Evolutionary conservation across 2,113 vertebrate genomes (phyloP).

Genomic region (Mustelus asterias): DNA sequence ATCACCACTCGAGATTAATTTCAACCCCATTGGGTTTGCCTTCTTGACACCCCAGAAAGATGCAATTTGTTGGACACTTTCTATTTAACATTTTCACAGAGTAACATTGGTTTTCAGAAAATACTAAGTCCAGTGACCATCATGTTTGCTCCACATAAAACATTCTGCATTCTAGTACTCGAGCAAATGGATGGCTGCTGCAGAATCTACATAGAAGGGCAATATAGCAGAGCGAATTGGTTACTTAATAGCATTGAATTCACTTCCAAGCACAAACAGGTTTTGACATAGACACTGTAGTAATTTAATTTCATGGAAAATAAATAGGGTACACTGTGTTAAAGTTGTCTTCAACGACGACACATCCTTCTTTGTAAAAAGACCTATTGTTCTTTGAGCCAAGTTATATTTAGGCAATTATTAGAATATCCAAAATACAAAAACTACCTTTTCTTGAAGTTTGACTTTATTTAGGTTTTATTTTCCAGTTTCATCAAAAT

Average conservation of each 20-base stretch:
- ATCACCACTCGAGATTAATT: not conserved
- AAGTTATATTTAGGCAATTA: not conserved
- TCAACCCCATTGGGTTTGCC: not conserved
- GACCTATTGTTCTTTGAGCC: not conserved
- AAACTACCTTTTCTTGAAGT: not conserved
- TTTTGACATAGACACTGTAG: not conserved
- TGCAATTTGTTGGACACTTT: not conserved
- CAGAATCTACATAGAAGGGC: not conserved
- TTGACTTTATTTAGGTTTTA: slow-evolving; percentile 13
- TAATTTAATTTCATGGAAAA: not conserved
- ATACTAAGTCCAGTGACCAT: not conserved
- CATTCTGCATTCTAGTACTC: not conserved
- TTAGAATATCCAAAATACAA: not conserved
- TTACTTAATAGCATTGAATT: not conserved
- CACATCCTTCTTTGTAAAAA: not conserved
- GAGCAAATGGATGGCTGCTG: not conserved
- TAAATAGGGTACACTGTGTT: not conserved
- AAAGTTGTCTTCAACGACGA: not conserved
- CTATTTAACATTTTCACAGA: not conserved
- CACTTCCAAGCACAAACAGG: not conserved
- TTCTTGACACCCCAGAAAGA: not conserved
- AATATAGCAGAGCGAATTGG: not conserved
- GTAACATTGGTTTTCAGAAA: not conserved
- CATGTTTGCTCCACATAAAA: not conserved
- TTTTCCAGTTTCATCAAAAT: slow-evolving; percentile 36